phyloP scores from a whole-genome alignment of 2,888 invertebrate species.

The Caenorhabditis uteleia region DNA sequence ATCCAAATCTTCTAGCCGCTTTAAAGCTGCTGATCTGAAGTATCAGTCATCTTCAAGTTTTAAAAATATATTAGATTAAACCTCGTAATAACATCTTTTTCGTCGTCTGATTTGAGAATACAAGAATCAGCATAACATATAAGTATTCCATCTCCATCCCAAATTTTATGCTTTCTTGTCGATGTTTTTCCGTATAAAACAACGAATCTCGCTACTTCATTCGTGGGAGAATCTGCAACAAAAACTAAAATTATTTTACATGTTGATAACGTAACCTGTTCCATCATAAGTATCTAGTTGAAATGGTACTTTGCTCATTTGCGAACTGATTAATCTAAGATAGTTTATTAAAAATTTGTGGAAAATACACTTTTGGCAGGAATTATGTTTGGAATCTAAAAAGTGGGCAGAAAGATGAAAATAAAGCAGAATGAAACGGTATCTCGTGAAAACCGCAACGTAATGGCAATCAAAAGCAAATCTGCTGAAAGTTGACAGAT shows the following conservation, averaged over 20 bases:
- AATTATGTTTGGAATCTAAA: no score
- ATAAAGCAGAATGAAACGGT: no score
- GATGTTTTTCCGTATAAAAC: constrained; percentile 54
- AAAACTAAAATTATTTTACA: constrained; percentile 1
- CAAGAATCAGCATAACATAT: constrained; percentile 30
- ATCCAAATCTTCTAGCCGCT: constrained; percentile 42
- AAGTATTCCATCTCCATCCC: constrained; percentile 56
- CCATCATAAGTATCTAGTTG: constrained; percentile 6
- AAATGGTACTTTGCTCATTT: constrained; percentile 1
- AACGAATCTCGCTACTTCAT: constrained; percentile 43
- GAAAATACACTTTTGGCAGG: no score
- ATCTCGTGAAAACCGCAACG: no score
- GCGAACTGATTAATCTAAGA: not conserved
- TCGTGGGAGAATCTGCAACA: constrained; percentile 9
- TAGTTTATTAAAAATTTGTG: not conserved
- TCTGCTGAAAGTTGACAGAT: no score
- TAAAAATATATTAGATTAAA: not conserved
- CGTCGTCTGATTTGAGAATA: constrained; percentile 40
- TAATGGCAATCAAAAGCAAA: no score
- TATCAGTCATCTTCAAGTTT: not conserved
- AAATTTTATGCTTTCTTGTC: constrained; percentile 57
- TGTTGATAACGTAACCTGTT: not conserved
- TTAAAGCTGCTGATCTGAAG: constrained; percentile 37
- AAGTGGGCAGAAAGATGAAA: no score
- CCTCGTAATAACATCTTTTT: constrained; percentile 34